These are phyloP conservation scores for Anabacerthia variegaticeps DNA, from an alignment of 2,797 vertebrate species.

Conservation along the genomic window DNA sequence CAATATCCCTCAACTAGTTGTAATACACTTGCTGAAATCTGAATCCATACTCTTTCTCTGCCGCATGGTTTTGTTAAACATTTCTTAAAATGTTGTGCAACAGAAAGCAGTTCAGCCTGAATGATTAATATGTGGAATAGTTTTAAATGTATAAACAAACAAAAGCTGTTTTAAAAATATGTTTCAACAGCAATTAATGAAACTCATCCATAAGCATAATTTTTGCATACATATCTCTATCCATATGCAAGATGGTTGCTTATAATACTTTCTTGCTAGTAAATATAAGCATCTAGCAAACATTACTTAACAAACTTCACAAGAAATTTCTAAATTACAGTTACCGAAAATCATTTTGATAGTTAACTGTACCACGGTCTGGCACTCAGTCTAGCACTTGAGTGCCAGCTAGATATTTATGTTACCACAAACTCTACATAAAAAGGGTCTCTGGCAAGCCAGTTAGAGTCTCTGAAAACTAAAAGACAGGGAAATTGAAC, in stretches of 20 bases:
- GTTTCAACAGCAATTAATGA: neutral
- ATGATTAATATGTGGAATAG: neutral
- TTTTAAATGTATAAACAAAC: neutral
- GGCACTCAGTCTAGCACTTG: neutral
- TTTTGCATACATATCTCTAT: neutral
- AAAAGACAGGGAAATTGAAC: neutral
- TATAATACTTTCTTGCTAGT: neutral
- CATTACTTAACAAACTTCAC: neutral
- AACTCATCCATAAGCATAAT: neutral
- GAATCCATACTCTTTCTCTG: neutral
- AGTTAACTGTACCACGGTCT: neutral
- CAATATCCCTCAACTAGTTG: neutral
- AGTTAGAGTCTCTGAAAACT: neutral
- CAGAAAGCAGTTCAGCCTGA: neutral
- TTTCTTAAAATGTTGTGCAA: neutral
- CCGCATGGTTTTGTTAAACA: neutral
- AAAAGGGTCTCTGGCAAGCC: neutral
- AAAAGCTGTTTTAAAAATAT: neutral
- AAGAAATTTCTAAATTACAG: neutral
- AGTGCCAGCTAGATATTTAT: neutral
- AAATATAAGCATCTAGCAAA: neutral
- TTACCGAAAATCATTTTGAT: neutral
- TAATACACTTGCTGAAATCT: neutral
- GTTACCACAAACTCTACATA: neutral
- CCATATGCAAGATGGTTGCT: neutral